A percentile compares a stretch with the other conserved stretches of the same genome.
phyloP scores from a whole-genome alignment of 2,113 vertebrate species.

The Calyptomena viridis region DNA sequence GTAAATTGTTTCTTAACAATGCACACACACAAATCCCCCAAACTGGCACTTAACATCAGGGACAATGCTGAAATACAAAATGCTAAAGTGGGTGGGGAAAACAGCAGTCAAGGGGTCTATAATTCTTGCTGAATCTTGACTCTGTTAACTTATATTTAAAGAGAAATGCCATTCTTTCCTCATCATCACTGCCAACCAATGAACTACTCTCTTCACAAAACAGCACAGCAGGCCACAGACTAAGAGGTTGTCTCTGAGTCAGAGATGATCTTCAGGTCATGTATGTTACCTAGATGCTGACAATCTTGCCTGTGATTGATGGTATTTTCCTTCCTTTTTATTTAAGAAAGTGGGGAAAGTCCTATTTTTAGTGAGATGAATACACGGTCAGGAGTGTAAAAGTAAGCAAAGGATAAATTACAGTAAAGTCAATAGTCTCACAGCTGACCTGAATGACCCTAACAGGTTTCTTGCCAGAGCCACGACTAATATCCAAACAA shows the following conservation, averaged over 20 bases:
- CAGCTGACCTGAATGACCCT: background rate
- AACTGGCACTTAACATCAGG: background rate
- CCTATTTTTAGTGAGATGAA: constrained; percentile 13
- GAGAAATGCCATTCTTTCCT: background rate
- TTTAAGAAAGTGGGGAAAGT: background rate
- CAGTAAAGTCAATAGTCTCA: background rate
- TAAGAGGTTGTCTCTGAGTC: background rate
- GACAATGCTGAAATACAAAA: background rate
- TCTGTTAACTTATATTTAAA: background rate
- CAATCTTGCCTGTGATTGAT: background rate
- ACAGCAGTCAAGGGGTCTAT: background rate
- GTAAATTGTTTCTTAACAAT: background rate
- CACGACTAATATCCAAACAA: background rate
- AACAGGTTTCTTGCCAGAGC: background rate
- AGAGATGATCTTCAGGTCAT: background rate
- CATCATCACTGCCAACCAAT: background rate
- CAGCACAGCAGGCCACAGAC: background rate
- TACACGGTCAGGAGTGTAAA: background rate
- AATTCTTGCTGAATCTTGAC: background rate
- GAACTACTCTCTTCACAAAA: background rate
- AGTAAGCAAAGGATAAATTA: constrained; percentile 21
- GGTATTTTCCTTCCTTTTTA: background rate
- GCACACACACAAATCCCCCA: background rate
- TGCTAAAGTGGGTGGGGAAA: background rate
- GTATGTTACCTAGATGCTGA: background rate